Base-by-base conservation (phyloP, 2,888 invertebrate species). In the Dryocosmus kuriphilus region DNA sequence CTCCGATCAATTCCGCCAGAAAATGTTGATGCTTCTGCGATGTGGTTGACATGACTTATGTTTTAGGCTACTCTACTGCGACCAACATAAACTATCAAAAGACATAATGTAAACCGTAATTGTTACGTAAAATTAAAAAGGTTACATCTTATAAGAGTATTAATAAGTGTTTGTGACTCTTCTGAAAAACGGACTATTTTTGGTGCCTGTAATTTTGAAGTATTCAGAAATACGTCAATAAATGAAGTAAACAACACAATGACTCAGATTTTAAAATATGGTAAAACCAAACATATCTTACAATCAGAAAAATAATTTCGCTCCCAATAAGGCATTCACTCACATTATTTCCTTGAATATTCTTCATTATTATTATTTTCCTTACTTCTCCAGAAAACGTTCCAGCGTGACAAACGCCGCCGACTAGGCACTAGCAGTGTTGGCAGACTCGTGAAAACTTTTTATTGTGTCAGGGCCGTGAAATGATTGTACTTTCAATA, bases 11-110 rank as follows among this genome's bases (percentile, higher is more conserved):
- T 90, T 98, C 98, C 0, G 96, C 95, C 9, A 98, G 96, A 92
- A 98, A 98, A 92, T 98, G 98, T 82, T 96, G 94, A 91, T 98
- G 98, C 91, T 98, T 98, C 90, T 97, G 97, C 22, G 98, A 98
- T 87, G 98, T 98, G 82, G 96, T 96, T 80, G 96, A 96, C 97
- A 97, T 97, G 74, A 71, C 30, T 67, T 30, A 63, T n/a, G 14
- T 24, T 27, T 19, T 19, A n/a, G n/a, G n/a, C n/a, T n/a, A 7
- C 27, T 46, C 46, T 46, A 24, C 22, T 38, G 38, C 5, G 1
- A 24, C 6, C 41, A 38, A 16, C 16, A 65, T n/a, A n/a, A n/a
- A n/a, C n/a, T n/a, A n/a, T n/a, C n/a, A n/a, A 16, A 62, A 14
- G 32, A 32, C 32, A 14, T n/a, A 14, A n/a, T 60, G n/a, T n/a